A percentile compares a stretch with the other conserved stretches of the same genome.
phyloP scores from a whole-genome alignment of 2,888 invertebrate species.

The Spialia ferax region DNA sequence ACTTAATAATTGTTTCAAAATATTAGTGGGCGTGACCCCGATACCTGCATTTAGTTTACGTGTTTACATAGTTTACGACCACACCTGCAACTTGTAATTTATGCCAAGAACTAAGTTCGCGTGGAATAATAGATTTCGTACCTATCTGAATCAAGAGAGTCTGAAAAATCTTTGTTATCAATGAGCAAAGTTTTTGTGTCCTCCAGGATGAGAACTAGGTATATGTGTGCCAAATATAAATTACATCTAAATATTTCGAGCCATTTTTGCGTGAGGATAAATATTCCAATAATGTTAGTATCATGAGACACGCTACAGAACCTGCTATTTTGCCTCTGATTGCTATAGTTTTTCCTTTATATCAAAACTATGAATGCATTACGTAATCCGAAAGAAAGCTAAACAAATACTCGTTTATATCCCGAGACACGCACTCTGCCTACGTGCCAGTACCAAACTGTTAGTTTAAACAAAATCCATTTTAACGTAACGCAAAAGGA shows the following conservation, averaged over 20 bases:
- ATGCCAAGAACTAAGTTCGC: too few species aligned
- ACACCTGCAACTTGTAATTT: too few species aligned
- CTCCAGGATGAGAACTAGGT: too few species aligned
- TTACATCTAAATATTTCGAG: too few species aligned
- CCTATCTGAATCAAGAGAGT: too few species aligned
- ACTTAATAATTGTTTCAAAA: neutral
- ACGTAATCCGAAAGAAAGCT: slow-evolving; percentile 1
- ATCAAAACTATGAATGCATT: neutral
- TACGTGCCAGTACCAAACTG: neutral
- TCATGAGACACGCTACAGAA: neutral
- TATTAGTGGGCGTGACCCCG: neutral
- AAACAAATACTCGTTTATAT: slow-evolving; percentile 10
- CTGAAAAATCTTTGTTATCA: too few species aligned
- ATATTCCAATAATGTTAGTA: neutral
- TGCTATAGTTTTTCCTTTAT: neutral
- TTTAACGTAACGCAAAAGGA: neutral
- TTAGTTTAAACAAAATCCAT: neutral
- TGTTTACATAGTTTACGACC: too few species aligned
- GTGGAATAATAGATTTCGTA: too few species aligned
- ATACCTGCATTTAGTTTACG: too few species aligned
- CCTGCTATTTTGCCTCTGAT: neutral
- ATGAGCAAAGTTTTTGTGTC: too few species aligned
- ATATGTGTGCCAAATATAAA: too few species aligned
- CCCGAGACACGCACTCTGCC: slow-evolving; percentile 6
- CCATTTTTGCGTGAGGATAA: too few species aligned